Conservation (phyloP, 2,797 vertebrate genomes). For the Liparis tanakae region DNA sequence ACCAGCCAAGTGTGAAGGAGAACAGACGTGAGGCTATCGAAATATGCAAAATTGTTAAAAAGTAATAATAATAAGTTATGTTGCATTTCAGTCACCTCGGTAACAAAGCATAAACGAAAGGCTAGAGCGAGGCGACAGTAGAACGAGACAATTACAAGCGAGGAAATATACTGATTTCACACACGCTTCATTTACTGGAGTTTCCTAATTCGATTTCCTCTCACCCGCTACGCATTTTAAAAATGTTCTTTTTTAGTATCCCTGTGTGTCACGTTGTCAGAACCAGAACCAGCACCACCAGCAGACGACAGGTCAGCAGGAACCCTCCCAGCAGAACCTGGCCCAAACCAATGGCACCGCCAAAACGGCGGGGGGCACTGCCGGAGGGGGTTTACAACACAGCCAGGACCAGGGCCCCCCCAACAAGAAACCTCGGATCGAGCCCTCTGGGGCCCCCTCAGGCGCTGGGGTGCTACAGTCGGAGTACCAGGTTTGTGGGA, state of each 20-base stretch:
- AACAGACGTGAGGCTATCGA: neutral
- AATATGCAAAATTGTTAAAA: neutral
- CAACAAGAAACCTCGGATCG: conserved; percentile 95
- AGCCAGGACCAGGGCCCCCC: conserved; percentile 92
- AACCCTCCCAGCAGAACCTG: conserved; percentile 88
- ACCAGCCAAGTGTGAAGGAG: neutral
- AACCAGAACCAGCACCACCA: conserved; percentile 80
- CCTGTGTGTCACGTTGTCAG: conserved; percentile 40
- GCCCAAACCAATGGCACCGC: conserved; percentile 92
- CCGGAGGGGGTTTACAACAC: conserved; percentile 87
- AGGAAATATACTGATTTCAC: conserved; percentile 4
- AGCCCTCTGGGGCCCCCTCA: conserved; percentile 89
- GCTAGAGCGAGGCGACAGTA: neutral
- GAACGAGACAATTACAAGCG: conserved; percentile 1
- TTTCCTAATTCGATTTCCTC: conserved; percentile 3
- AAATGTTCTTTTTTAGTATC: neutral
- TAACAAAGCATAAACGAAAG: conserved; percentile 1
- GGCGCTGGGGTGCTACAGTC: conserved; percentile 91
- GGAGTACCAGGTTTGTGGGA: conserved; percentile 92
- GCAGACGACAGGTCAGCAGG: conserved; percentile 85
- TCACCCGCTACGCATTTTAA: neutral
- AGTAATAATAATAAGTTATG: neutral
- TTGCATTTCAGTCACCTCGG: neutral
- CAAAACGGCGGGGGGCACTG: conserved; percentile 65
- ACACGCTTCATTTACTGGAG: neutral